phyloP scores from a whole-genome alignment of 2,797 vertebrate species.

The Columba guinea region DNA sequence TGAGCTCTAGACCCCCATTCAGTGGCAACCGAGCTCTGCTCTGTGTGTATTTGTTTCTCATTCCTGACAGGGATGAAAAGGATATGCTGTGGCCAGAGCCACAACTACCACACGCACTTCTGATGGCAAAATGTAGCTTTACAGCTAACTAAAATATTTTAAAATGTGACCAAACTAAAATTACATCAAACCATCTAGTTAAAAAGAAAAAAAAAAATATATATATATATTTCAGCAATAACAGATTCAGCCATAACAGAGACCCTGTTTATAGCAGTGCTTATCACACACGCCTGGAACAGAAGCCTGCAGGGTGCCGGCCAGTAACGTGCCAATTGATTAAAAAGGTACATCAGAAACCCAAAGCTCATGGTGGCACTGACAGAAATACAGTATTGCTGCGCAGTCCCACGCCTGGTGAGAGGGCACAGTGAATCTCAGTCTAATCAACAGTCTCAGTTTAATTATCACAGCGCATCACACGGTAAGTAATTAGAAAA shows the following conservation, averaged over 20 bases:
- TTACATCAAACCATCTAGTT: not conserved
- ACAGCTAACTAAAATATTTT: not conserved
- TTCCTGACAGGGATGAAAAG: not conserved
- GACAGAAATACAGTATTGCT: not conserved
- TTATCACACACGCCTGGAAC: not conserved
- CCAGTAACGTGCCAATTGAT: rapidly evolving
- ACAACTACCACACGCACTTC: not conserved
- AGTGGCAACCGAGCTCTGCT: not conserved
- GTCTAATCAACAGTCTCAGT: not conserved
- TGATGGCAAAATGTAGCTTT: not conserved
- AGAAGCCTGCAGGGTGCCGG: not conserved
- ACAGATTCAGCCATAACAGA: not conserved
- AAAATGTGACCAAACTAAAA: not conserved
- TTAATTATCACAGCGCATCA: not conserved
- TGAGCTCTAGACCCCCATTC: not conserved
- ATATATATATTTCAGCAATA: not conserved
- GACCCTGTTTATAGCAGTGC: not conserved
- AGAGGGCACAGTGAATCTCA: not conserved
- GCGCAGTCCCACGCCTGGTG: not conserved
- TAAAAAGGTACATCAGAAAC: not conserved
- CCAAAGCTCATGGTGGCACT: not conserved
- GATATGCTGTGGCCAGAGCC: not conserved
- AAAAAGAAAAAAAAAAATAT: not conserved
- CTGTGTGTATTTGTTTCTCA: not conserved
- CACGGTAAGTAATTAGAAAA: not conserved